These are phyloP conservation scores for Ageneiosus marmoratus DNA, from an alignment of 2,113 vertebrate genomes.

Conservation along the genomic window DNA sequence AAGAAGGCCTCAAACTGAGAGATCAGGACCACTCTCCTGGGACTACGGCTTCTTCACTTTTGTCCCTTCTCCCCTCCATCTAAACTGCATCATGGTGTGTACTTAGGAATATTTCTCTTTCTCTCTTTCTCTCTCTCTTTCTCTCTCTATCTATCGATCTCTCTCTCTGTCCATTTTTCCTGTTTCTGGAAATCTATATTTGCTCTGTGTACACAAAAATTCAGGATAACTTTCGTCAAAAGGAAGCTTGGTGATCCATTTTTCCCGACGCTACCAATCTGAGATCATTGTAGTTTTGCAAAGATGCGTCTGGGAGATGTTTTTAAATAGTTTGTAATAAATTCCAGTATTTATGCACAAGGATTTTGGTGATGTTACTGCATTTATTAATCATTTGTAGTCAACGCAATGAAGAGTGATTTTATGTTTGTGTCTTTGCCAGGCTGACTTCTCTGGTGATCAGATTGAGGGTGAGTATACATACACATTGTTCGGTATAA, in stretches of 20 bases:
- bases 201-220: constrained; percentile 4
- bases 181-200: constrained; percentile 25
- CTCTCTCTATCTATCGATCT: constrained; percentile 1
- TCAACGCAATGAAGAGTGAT: constrained; percentile 32
- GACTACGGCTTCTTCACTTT: constrained; percentile 72
- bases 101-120: constrained; percentile 49
- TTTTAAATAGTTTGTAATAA: neutral
- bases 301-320: neutral
- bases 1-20: constrained; percentile 76
- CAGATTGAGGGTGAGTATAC: constrained; percentile 76
- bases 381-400: neutral
- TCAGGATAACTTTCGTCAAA: neutral
- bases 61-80: constrained; percentile 73
- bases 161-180: too few relatives aligned
- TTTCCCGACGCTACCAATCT: neutral
- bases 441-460: constrained; percentile 68
- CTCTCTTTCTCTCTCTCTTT: neutral
- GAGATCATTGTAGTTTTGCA: neutral
- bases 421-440: constrained; percentile 45
- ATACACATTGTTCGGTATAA: neutral
- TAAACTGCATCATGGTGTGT: constrained; percentile 92
- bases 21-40: constrained; percentile 84
- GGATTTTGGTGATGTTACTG: neutral
- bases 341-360: neutral
- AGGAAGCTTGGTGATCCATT: constrained; percentile 4